Evolutionary conservation across 2,797 vertebrate genomes (phyloP), one percentile per base, ranked within the genome.

Genomic region (Sebastiscus tertius): DNA sequence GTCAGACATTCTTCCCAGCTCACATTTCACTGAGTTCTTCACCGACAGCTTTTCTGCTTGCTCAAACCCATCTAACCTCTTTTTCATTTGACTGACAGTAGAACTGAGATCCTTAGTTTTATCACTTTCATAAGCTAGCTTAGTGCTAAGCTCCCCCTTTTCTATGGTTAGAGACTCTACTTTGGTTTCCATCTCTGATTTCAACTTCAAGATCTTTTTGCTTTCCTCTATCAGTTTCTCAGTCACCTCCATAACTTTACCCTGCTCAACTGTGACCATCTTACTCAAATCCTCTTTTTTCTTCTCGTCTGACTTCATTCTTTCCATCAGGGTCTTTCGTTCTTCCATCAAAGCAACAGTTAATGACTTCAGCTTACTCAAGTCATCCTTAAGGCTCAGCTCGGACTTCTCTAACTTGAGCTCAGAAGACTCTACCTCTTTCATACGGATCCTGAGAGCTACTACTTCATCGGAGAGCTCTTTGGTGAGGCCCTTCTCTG

Each of bases 141-240:
- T 97, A 36, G 94, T 88, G 74, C 94, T 94, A 69, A 99, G 91
- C 39, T 98, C 97, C 34, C 96, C 96, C 72, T 96, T 97, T 89
- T 99, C 97, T 83, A 94, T 96, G 18, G 94, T 96, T 86, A 99
- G 93, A 80, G 69, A 88, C 71, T 96, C 96, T 29, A 98, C 96
- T 91, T 97, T 98, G 88, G 96, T 97, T 93, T 99, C 98, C 98
- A 99, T 99, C 91, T 99, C 98, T 1, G 98, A 97, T 93, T 99
- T 99, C 36, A 99, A 80, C 91, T 98, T 99, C 33, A 99, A 90
- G 79, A 98, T 95, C 88, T 96, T 99, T 94, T 99, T 99, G 93
- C 98, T 99, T 93, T 99, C 98, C 76, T 99, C 98, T 75, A 99
- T 99, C 74, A 99, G 83, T 88, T 98, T 99, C 87, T 99, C 99